Conservation (phyloP, 2,113 vertebrate genomes). For the human (Homo sapiens) region GRCh38 chr4:144715001-144715500, state of each 20-base stretch:
- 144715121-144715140: not conserved
- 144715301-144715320: conserved; percentile 97
- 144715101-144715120: conserved; percentile 6
- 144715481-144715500: not conserved
- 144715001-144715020: not conserved
- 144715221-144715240: conserved; percentile 18
- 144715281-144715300: conserved; percentile 86
- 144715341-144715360: conserved; percentile 97
- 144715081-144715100: not conserved
- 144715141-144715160: not conserved
- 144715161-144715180: not conserved
- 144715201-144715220: not conserved
- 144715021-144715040: conserved; percentile 24
- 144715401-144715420: conserved; percentile 97
- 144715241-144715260: not conserved
- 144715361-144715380: conserved; percentile 91
- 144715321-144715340: conserved; percentile 89
- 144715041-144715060: conserved; percentile 47
- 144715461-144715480: not conserved
- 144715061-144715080: conserved; percentile 41
- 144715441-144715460: not conserved
- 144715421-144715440: conserved; percentile 93
- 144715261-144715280: conserved; percentile 62
- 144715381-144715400: conserved; percentile 91
- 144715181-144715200: not conserved